phyloP scores from a whole-genome alignment of 2,888 invertebrate species.

The Epistrophe grossulariae region DNA sequence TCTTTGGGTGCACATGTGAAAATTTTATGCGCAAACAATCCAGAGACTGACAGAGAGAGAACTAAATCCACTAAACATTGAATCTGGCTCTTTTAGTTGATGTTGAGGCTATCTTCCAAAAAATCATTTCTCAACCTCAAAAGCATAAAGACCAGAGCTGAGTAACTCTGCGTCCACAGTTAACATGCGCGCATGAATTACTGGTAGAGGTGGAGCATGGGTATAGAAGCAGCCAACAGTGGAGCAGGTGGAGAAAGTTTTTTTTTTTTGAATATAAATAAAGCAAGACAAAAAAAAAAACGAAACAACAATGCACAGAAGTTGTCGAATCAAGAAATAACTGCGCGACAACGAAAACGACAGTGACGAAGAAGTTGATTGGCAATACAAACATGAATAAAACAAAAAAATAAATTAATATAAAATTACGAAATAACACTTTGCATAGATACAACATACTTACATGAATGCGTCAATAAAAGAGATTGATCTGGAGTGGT shows the following conservation, averaged over 20 bases:
- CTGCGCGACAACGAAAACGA: conserved; percentile 22
- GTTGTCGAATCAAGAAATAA: background rate
- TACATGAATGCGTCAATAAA: conserved; percentile 15
- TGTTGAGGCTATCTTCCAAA: conserved; percentile 52
- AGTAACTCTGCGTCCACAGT: conserved; percentile 3
- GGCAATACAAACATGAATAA: conserved; percentile 33
- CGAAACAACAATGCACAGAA: conserved; percentile 8
- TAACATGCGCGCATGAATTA: conserved; percentile 45
- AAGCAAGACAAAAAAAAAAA: conserved; percentile 4
- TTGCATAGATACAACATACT: conserved; percentile 22
- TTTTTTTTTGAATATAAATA: conserved; percentile 33
- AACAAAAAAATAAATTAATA: conserved; percentile 14
- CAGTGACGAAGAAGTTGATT: conserved; percentile 20
- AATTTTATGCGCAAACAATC: conserved; percentile 62
- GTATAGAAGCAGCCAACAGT: conserved; percentile 24
- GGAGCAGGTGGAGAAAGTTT: conserved; percentile 72
- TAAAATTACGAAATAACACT: conserved; percentile 26
- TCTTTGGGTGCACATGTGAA: conserved; percentile 48
- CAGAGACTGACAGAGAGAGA: conserved; percentile 20
- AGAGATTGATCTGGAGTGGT: background rate
- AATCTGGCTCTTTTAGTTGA: conserved; percentile 17
- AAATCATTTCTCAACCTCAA: conserved; percentile 51
- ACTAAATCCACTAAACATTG: conserved; percentile 3
- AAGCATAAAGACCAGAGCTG: background rate
- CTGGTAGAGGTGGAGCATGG: conserved; percentile 25